Conservation (phyloP, 2,888 invertebrate genomes). For the Orchestes rusci region DNA sequence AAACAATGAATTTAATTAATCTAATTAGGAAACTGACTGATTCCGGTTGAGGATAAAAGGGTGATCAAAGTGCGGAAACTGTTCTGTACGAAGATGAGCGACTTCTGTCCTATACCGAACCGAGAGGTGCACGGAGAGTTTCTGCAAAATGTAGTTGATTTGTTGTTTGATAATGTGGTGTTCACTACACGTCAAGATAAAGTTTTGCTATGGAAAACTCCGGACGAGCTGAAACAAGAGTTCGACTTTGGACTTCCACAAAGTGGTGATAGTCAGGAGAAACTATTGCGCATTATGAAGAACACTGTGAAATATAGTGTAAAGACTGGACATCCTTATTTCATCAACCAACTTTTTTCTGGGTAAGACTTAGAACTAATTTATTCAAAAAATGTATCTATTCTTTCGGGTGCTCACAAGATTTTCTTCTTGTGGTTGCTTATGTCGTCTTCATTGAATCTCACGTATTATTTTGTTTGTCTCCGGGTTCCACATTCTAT, state of each 20-base stretch:
- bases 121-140: slow-evolving; percentile 41
- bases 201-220: slow-evolving; percentile 49
- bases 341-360: slow-evolving; percentile 53
- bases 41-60: slow-evolving; percentile 14
- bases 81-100: slow-evolving; percentile 28
- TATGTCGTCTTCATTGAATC: too few species aligned
- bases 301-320: slow-evolving; percentile 50
- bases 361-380: slow-evolving; percentile 42
- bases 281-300: slow-evolving; percentile 43
- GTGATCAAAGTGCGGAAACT: too few species aligned
- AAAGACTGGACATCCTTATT: slow-evolving; percentile 52
- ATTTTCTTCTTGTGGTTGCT: too few species aligned
- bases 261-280: slow-evolving; percentile 41
- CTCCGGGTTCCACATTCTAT: too few species aligned
- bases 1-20: slow-evolving; percentile 12
- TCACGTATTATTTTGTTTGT: too few species aligned
- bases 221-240: slow-evolving; percentile 42
- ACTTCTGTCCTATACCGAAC: slow-evolving; percentile 39
- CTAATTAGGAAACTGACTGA: slow-evolving; percentile 21
- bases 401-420: too few species aligned
- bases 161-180: slow-evolving; percentile 42
- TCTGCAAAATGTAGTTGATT: slow-evolving; percentile 38
- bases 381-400: too few species aligned
- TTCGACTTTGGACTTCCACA: slow-evolving; percentile 43
- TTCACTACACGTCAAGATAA: slow-evolving; percentile 43